A percentile compares a stretch with the other conserved stretches of the same genome.
Conservation (phyloP, 2,888 invertebrate species). For the Frankliniella intonsa region DNA sequence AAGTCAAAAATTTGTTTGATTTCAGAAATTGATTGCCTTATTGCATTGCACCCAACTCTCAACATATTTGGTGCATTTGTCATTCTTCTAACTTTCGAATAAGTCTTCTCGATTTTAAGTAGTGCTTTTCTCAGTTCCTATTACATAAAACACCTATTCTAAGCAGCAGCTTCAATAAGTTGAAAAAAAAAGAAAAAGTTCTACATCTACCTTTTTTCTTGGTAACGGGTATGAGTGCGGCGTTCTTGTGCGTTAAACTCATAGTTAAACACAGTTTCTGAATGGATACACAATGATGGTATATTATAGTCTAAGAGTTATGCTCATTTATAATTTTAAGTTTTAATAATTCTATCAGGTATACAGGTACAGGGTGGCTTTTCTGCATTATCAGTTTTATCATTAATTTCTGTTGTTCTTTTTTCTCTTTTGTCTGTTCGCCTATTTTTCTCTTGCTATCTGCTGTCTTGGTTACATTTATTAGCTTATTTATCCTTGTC, state of each 20-base stretch:
- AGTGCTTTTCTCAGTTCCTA: too few species aligned
- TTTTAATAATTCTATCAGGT: background rate
- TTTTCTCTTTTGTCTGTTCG: background rate
- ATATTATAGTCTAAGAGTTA: background rate
- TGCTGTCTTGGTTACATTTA: too few species aligned
- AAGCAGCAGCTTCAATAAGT: background rate
- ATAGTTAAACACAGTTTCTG: background rate
- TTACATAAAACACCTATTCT: too few species aligned
- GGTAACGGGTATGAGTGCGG: constrained; percentile 21
- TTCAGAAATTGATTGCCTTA: too few species aligned
- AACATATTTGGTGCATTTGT: too few species aligned
- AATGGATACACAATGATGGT: background rate
- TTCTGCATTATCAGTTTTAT: background rate
- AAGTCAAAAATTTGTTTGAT: too few species aligned
- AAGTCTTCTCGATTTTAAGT: too few species aligned
- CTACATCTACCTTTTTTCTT: constrained; percentile 12
- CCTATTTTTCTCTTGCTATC: background rate
- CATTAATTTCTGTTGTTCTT: background rate
- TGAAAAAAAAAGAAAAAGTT: background rate
- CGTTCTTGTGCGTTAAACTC: constrained; percentile 5
- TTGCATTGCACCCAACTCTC: too few species aligned
- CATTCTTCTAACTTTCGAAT: too few species aligned
- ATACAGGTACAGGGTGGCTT: background rate
- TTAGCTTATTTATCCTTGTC: too few species aligned
- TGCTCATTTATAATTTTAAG: background rate